Base-by-base conservation (phyloP, 1,140 invertebrate species). In the Copidosoma floridanum region DNA sequence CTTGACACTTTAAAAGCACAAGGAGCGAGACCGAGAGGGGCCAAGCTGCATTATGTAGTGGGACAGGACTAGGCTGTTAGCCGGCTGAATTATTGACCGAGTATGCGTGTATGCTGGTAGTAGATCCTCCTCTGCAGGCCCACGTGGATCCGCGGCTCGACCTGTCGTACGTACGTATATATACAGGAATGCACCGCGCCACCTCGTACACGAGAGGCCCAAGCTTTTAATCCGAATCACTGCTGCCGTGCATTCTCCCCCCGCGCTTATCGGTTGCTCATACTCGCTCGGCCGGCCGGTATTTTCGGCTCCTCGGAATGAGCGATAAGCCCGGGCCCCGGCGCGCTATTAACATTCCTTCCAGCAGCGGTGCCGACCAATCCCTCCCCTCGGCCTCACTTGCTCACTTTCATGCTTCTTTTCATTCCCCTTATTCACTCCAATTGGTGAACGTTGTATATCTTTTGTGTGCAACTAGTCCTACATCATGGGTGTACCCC, bases 1-100 rank as follows among this genome's bases (percentile, higher is more conserved):
- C 71, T 78, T 78, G 78, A 80, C 76, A 80, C 78, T 81, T 81
- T 80, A 79, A 79, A 79, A 79, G 77, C 77, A n/a, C 71, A 72
- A 75, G 72, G 68, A 74, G 71, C 64, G 62, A 43, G 64, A 63
- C 16, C 57, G 52, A 44, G 48, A 60, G 50, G 32, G 63, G 46
- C 69, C 68, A 67, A 72, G 69, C 76, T 78, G 67, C 76, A 81
- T 80, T 79, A 80, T 79, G 75, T 75, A 80, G 72, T n/a, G 72
- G 75, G 76, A 79, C 78, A 79, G 71, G 76, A 73, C 77, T 78
- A 80, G 79, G 77, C 78, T 79, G 75, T 79, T 80, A 78, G 74
- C 70, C 74, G 60, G 54, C 70, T 79, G 76, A 79, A 80, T 80
- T 79, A 78, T 80, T 80, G 72, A 80, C 63, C 52, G 67, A 68